phyloP scores from a whole-genome alignment of 2,113 vertebrate species.

The Ptilorrhoa leucosticta region DNA sequence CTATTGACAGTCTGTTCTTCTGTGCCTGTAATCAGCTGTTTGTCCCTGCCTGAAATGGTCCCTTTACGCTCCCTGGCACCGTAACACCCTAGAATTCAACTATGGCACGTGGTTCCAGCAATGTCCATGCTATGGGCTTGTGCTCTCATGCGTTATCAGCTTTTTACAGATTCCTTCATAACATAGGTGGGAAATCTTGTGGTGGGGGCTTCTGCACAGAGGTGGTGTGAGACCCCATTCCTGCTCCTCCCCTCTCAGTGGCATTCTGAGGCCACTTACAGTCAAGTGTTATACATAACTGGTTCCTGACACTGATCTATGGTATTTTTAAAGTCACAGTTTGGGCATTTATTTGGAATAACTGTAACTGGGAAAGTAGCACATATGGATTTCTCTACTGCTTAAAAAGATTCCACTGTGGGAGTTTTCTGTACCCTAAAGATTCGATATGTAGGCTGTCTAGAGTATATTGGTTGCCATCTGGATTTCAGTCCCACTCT shows the following conservation, averaged over 20 bases:
- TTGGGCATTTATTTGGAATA: background rate
- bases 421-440: constrained; percentile 21
- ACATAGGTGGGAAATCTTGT: background rate
- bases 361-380: background rate
- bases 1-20: background rate
- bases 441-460: background rate
- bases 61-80: background rate
- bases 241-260: background rate
- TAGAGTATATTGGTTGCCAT: constrained; percentile 3
- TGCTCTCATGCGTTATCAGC: background rate
- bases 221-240: background rate
- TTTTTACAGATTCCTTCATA: background rate
- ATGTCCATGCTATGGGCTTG: background rate
- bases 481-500: constrained; percentile 29
- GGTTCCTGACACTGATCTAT: background rate
- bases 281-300: background rate
- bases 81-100: background rate
- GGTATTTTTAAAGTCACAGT: background rate
- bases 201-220: background rate
- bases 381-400: background rate
- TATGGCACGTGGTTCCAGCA: background rate
- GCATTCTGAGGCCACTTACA: background rate
- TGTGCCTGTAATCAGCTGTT: background rate
- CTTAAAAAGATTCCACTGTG: background rate
- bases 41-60: background rate